Conservation (phyloP, 2,797 vertebrate genomes). For the Galagoides demidoff region DNA sequence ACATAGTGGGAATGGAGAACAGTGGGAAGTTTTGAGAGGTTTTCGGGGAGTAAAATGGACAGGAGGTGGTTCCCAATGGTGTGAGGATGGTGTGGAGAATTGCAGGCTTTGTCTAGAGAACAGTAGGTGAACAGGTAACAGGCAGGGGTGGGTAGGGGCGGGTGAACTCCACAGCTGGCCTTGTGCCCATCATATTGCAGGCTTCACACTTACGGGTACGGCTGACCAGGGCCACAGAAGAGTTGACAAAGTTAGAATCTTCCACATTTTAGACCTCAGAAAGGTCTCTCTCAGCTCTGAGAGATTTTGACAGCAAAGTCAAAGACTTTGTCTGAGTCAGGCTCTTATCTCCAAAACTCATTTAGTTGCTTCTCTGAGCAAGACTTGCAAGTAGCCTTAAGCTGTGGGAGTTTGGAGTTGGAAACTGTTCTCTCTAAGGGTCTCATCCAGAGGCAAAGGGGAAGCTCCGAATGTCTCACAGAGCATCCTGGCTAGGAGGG, state of each 20-base stretch:
- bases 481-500: background rate
- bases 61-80: background rate
- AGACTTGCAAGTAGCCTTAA: background rate
- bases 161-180: background rate
- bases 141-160: background rate
- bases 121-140: background rate
- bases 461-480: background rate
- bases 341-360: background rate
- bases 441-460: background rate
- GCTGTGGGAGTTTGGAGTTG: background rate
- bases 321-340: background rate
- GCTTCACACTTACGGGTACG: background rate
- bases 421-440: background rate
- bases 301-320: background rate
- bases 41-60: background rate
- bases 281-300: background rate
- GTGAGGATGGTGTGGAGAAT: background rate
- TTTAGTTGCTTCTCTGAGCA: background rate
- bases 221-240: background rate
- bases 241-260: background rate
- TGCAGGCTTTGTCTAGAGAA: background rate
- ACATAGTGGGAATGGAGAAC: background rate
- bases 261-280: background rate
- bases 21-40: background rate
- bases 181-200: background rate